phyloP scores from a whole-genome alignment of 2,888 invertebrate genomes.

The Sesamia inferens region DNA sequence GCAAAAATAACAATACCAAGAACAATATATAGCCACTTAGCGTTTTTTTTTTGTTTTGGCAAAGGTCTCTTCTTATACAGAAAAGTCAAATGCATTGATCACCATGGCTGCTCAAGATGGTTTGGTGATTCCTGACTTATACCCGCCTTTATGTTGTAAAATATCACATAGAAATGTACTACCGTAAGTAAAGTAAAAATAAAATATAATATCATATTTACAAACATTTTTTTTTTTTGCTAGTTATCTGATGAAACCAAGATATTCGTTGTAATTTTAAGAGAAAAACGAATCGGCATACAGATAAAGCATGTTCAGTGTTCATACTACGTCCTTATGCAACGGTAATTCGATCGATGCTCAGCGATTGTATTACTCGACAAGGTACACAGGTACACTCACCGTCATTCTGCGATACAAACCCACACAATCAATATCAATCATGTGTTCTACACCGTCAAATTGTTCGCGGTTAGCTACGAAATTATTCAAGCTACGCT shows the following conservation, averaged over 20 bases:
- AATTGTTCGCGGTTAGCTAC: slow-evolving; percentile 32
- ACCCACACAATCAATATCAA: slow-evolving; percentile 45
- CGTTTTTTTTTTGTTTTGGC: too few relatives aligned
- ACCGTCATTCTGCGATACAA: slow-evolving; percentile 34
- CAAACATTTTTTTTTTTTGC: neutral
- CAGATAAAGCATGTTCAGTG: slow-evolving; percentile 13
- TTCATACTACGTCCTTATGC: slow-evolving; percentile 48
- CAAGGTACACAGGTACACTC: slow-evolving; percentile 38
- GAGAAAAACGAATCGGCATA: slow-evolving; percentile 27
- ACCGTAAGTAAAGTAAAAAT: neutral
- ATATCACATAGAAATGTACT: neutral
- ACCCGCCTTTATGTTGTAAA: neutral
- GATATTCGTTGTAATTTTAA: slow-evolving; percentile 6
- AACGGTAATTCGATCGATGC: slow-evolving; percentile 66
- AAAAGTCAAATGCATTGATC: neutral
- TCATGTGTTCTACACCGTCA: slow-evolving; percentile 33
- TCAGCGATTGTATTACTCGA: slow-evolving; percentile 61
- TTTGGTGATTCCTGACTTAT: neutral
- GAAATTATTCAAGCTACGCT: slow-evolving; percentile 39
- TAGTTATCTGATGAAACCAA: neutral
- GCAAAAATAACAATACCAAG: slow-evolving; percentile 20
- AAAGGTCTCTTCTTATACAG: neutral
- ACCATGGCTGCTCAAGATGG: neutral
- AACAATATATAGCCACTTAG: slow-evolving; percentile 23
- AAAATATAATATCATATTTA: neutral